These are phyloP conservation scores for Melanostigma gelatinosum DNA, from an alignment of 2,113 vertebrate genomes.

Conservation along the genomic window DNA sequence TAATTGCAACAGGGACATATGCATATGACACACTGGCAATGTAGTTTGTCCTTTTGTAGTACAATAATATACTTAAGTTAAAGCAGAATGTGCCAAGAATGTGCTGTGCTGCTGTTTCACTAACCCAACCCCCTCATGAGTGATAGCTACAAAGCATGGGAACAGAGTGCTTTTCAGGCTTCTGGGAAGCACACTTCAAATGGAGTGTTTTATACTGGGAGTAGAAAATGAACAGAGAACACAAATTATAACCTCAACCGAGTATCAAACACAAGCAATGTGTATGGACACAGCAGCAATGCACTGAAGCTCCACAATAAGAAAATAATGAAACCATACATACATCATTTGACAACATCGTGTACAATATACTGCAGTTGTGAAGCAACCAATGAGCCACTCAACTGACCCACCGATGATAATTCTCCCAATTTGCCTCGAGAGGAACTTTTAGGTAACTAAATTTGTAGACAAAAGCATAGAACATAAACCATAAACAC, in stretches of 20 bases:
- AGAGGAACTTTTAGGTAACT: not conserved
- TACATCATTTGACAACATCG: conserved; percentile 3
- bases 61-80: conserved; percentile 21
- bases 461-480: not conserved
- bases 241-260: not conserved
- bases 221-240: conserved; percentile 4
- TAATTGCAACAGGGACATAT: not conserved
- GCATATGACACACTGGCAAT: not conserved
- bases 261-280: not conserved
- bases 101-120: conserved; percentile 31
- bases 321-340: not conserved
- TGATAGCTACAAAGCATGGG: conserved; percentile 51
- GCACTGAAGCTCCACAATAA: not conserved
- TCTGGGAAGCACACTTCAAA: conserved; percentile 17
- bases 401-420: not conserved
- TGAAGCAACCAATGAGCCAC: not conserved
- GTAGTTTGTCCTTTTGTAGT: not conserved
- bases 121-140: conserved; percentile 3
- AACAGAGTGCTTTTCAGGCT: conserved; percentile 23
- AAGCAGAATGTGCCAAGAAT: conserved; percentile 48
- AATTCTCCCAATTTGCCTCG: not conserved
- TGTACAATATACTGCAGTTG: not conserved
- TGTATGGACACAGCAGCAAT: not conserved
- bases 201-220: not conserved
- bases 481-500: not conserved